Base-by-base conservation (phyloP, 2,888 invertebrate species). In the Cancer borealis region DNA sequence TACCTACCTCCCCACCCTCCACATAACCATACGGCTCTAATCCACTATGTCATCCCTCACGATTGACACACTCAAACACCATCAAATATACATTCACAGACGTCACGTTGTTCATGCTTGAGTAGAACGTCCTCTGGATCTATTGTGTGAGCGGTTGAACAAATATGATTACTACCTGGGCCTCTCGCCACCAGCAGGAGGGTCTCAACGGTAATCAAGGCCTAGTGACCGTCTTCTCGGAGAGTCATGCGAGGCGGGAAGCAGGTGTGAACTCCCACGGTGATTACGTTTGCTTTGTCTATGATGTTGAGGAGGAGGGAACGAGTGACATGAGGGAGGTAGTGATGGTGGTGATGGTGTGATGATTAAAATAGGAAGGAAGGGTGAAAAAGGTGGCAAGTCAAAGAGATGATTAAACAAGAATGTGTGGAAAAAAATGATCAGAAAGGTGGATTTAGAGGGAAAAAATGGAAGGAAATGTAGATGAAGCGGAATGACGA, bases 221-320 rank as follows among this genome's bases (percentile, higher is more conserved):
- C 79, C 79, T 30, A 21, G 79, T 79, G 79, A 79, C 30, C 12
- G 30, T 3, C 30, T 66, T 21, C 66, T 30, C 79, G 6, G 30
- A 6, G 10, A 12, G 30, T 10, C 79, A 79, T 30, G 79, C 30
- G 79, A 14, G 30, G 30, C 21, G 79, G 30, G 30, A 5, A 30
- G 30, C 79, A 79, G 79, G 79, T 30, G 79, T 30, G 79, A 79
- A 79, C 26, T 79, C 30, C 30, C 79, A 79, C 79, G 30, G 79
- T 79, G 30, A 79, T 79, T 79, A 66, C n/a, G 21, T 17, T 14
- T 14, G 66, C n/a, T 5, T 66, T 66, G 60, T 21, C 60, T 66
- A 4, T 66, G 17, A 66, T 66, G 3, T 66, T 12, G 60, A 17
- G 21, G 17, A 17, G 21, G 17, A 17, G 21, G 3, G 60, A 39